A percentile compares a stretch with the other conserved stretches of the same genome.
phyloP scores from a whole-genome alignment of 2,113 vertebrate species.

The Scalopus aquaticus region DNA sequence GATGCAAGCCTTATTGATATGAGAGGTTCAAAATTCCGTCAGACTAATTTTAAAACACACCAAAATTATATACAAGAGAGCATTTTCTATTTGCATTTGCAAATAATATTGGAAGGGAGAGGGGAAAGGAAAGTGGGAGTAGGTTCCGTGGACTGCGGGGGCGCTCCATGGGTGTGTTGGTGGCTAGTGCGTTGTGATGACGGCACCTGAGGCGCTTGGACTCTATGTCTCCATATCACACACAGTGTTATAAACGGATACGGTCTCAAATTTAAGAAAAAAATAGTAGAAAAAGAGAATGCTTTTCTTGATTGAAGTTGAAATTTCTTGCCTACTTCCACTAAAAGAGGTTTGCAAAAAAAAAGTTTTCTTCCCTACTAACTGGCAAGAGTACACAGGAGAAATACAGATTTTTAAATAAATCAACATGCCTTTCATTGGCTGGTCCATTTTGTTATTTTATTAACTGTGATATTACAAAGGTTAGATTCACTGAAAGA shows the following conservation, averaged over 20 bases:
- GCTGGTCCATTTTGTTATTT: conserved; percentile 60
- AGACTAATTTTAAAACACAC: neutral
- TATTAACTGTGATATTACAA: conserved; percentile 72
- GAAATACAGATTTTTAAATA: neutral
- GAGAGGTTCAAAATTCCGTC: neutral
- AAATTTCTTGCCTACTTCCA: conserved; percentile 2
- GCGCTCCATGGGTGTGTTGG: no score
- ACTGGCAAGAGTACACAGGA: conserved; percentile 18
- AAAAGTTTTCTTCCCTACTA: conserved; percentile 21
- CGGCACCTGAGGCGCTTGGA: no score
- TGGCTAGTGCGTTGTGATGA: no score
- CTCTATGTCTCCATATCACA: no score
- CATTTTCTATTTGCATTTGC: neutral
- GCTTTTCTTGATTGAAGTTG: neutral
- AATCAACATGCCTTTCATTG: conserved; percentile 68
- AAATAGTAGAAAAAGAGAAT: neutral
- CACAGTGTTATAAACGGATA: no score
- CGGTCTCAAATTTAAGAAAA: neutral
- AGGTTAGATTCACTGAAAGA: conserved; percentile 68
- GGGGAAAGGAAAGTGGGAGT: no score
- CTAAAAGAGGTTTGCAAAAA: conserved; percentile 25
- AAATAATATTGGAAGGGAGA: neutral
- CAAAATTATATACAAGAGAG: neutral
- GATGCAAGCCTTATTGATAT: neutral
- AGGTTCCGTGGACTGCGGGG: no score